Evolutionary conservation across 2,113 vertebrate genomes (phyloP).

Genomic region (Falco punctatus): DNA sequence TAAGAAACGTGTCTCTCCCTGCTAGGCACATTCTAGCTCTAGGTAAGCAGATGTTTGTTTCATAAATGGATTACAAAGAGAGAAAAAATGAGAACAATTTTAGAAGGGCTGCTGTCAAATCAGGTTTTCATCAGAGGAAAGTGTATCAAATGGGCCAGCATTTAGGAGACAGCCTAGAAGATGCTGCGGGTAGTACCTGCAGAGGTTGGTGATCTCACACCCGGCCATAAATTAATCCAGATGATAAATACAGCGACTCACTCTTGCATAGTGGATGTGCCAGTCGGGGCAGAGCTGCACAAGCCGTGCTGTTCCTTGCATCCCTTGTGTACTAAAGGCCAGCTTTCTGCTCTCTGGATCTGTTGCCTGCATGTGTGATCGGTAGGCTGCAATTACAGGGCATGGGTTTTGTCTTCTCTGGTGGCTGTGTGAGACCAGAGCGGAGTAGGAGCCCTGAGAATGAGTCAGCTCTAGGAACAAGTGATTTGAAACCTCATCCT

Average conservation of each 20-base stretch:
- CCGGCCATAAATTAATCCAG: not conserved
- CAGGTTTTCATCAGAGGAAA: not conserved
- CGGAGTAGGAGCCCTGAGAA: not conserved
- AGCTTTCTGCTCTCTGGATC: not conserved
- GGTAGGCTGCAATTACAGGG: not conserved
- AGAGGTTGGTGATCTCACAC: not conserved
- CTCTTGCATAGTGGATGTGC: rapidly evolving
- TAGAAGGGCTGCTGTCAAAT: not conserved
- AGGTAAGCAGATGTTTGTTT: not conserved
- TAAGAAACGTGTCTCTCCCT: not conserved
- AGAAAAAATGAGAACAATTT: not conserved
- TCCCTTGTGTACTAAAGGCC: not conserved
- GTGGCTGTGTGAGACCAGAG: not conserved
- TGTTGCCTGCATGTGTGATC: not conserved
- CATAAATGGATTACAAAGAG: not conserved
- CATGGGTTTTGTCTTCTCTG: not conserved
- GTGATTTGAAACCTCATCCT: not conserved
- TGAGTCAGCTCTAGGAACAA: not conserved
- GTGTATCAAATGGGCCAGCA: not conserved
- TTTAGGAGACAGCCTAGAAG: not conserved
- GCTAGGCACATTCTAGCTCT: not conserved
- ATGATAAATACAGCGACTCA: rapidly evolving
- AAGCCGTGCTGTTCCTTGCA: not conserved
- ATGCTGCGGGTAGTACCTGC: not conserved
- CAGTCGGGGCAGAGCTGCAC: not conserved